Percentiles rank a stretch among this genome's conserved stretches.
Conservation (phyloP, 2,797 vertebrate species). For the Hypotaenidia philippensis region DNA sequence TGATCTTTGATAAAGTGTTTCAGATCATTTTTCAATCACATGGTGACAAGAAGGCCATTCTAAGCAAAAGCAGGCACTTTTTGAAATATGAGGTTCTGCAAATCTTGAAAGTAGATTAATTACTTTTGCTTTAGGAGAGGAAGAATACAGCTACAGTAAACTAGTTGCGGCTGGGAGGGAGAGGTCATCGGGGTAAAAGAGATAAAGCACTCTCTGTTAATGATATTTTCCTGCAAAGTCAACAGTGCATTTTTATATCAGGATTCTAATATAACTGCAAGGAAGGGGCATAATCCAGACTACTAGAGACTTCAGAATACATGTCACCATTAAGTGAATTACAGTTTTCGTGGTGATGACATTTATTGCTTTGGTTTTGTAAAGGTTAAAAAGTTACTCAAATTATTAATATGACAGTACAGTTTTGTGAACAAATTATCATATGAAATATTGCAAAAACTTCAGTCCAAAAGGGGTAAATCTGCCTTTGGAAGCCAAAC, state of each 20-base stretch:
- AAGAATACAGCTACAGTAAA: background rate
- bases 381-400: background rate
- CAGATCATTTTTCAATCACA: slow-evolving; percentile 22
- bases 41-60: background rate
- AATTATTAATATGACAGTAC: background rate
- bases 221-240: background rate
- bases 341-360: background rate
- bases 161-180: background rate
- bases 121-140: slow-evolving; percentile 11
- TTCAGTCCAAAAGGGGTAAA: background rate
- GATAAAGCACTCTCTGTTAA: slow-evolving; percentile 5
- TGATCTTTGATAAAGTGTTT: slow-evolving; percentile 35
- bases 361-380: background rate
- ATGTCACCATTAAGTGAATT: background rate
- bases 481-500: background rate
- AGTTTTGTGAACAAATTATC: background rate
- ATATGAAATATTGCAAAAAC: background rate
- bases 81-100: background rate
- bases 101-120: background rate
- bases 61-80: background rate
- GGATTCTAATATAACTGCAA: background rate
- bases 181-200: background rate
- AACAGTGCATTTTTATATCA: background rate
- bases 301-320: background rate
- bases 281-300: background rate